A percentile compares a stretch with the other conserved stretches of the same genome.
Evolutionary conservation across 2,888 invertebrate species (phyloP).

Genomic region (Tipula lateralis): DNA sequence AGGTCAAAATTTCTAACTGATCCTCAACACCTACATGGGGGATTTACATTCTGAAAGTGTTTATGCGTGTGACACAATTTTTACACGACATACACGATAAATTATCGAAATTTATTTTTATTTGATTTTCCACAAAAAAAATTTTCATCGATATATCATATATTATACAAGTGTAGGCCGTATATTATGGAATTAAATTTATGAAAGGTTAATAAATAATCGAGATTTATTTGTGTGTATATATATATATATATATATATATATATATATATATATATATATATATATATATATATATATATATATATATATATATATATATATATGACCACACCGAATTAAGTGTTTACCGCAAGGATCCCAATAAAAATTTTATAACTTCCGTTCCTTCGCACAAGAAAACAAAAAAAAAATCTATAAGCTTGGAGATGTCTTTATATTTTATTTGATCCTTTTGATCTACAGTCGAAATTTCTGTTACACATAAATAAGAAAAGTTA

Average conservation of each 20-base stretch:
- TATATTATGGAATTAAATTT: neutral
- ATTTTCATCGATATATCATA: neutral
- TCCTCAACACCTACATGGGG: too few species aligned
- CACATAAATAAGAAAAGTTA: neutral
- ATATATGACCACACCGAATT: neutral
- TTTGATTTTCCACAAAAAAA: neutral
- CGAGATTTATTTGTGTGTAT: neutral
- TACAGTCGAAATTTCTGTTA: neutral
- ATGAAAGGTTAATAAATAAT: neutral
- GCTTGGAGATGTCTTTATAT: too few species aligned
- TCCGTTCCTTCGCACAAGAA: neutral
- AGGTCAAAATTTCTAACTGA: too few species aligned
- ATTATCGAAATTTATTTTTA: neutral
- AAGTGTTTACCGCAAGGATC: neutral
- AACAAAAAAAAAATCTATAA: neutral
- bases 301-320: too few species aligned
- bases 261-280: too few species aligned
- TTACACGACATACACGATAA: neutral
- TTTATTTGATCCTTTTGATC: neutral
- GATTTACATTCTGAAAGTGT: neutral
- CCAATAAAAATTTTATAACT: neutral
- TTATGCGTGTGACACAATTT: neutral
- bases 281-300: too few species aligned
- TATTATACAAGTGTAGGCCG: neutral
- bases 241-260: too few species aligned